Base-by-base conservation (phyloP, 2,113 vertebrate genomes). In the Neodon shergylaensis region DNA sequence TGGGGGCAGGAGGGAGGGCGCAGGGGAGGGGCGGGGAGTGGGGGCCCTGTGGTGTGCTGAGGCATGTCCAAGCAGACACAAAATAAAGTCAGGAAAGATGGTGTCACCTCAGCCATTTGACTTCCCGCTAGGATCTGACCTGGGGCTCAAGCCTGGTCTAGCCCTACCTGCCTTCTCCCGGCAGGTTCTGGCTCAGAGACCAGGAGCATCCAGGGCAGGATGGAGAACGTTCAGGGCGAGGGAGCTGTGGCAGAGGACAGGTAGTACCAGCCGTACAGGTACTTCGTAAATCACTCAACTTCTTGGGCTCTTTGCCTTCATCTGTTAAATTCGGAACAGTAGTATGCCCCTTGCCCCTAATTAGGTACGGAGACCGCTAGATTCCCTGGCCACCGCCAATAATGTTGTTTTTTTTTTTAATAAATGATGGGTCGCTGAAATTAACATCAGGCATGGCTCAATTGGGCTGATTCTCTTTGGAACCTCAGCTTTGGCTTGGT, bases 401-500 rank as follows among this genome's bases (percentile, higher is more conserved):
- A 92, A 85, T 13, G 10, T 47, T 13, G 10, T 47, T 72, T 92
- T 77, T 74, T 77, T 65, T 54, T 9, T 88, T 44, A 93, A 63
- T 81, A 79, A 89, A 52, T 95, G 91, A 93, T 73, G 36, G 63
- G 39, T 19, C 70, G 24, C 88, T 44, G 52, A 91, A 70, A 54
- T 65, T 66, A 90, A 16, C 65, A 90, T 90, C 90, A 88, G 54
- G 44, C 78, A 39, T 61, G 77, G 83, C 54, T 87, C 76, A 11
- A 28, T 10, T 33, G 85, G 31, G 47, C 31, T 33, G 31, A 63
- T 68, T 28, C 22, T 78, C 79, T 77, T 52, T 42, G 39, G 28
- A 90, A 52, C 54, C 58, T 73, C 14, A 77, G 39, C 47, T 93
- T 90, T 95, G 81, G 70, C 47, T 77, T 42, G 4, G 7, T 54